Evolutionary conservation across 2,797 vertebrate species (phyloP).

Genomic region (Smutsia temminckii): DNA sequence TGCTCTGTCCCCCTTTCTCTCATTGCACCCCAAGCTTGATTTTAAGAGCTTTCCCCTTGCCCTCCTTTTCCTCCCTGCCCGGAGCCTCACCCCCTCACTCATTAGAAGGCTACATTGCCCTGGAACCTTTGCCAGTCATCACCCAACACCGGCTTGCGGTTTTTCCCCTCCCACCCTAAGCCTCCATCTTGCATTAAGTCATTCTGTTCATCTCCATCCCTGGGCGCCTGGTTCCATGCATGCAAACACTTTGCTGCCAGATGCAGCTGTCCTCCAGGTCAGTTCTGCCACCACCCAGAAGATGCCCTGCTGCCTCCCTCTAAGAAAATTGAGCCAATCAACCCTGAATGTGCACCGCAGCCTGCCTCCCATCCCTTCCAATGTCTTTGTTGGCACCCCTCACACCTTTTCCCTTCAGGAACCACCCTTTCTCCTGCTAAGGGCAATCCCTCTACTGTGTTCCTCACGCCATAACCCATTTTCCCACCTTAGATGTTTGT

Average conservation of each 20-base stretch:
- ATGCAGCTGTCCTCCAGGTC: fast-evolving
- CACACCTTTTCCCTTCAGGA: fast-evolving
- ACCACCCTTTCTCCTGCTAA: fast-evolving
- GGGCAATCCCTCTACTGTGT: fast-evolving
- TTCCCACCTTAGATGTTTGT: not conserved
- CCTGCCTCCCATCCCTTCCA: not conserved
- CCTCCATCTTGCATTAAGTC: fast-evolving
- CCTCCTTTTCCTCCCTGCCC: too few relatives aligned
- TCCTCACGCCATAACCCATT: too few relatives aligned
- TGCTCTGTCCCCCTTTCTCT: too few relatives aligned
- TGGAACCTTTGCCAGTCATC: fast-evolving
- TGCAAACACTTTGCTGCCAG: too few relatives aligned
- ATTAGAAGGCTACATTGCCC: not conserved
- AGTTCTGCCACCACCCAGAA: not conserved
- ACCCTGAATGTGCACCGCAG: too few relatives aligned
- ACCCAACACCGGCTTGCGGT: fast-evolving
- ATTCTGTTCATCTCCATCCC: not conserved
- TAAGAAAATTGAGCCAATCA: too few relatives aligned
- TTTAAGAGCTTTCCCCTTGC: not conserved
- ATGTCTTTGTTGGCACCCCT: not conserved
- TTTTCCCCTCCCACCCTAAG: not conserved
- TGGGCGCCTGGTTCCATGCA: not conserved
- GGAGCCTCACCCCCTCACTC: not conserved
- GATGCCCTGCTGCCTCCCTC: not conserved
- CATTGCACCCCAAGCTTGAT: not conserved